phyloP scores from a whole-genome alignment of 2,113 vertebrate genomes.

The Hirundichthys speculiger region DNA sequence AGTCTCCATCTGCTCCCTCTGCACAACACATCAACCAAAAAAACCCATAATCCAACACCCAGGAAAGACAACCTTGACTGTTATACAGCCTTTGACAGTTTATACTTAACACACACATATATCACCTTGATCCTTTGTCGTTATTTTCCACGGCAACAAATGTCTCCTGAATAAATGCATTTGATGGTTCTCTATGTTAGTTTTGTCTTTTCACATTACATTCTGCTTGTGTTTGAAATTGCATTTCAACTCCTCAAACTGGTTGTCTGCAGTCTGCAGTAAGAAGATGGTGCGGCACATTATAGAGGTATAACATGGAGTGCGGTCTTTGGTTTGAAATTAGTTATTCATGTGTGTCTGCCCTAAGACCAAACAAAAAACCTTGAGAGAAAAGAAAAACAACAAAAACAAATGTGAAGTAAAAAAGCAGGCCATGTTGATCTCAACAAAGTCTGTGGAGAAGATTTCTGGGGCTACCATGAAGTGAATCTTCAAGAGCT shows the following conservation, averaged over 20 bases:
- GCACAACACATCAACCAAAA: slow-evolving; percentile 61
- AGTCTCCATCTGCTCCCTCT: slow-evolving; percentile 82
- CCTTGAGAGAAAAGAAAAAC: slow-evolving; percentile 15
- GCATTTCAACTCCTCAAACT: slow-evolving; percentile 30
- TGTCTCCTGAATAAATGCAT: slow-evolving; percentile 55
- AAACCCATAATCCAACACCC: slow-evolving; percentile 42
- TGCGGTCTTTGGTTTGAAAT: slow-evolving; percentile 26
- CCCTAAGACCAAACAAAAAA: slow-evolving; percentile 20
- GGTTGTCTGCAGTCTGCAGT: slow-evolving; percentile 41
- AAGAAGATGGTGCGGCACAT: slow-evolving; percentile 21
- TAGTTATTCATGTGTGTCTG: slow-evolving; percentile 55
- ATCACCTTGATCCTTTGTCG: slow-evolving; percentile 39
- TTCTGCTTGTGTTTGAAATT: slow-evolving; percentile 25
- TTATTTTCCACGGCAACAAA: slow-evolving; percentile 49
- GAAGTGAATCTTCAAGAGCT: slow-evolving; percentile 52
- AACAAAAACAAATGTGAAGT: slow-evolving; percentile 24
- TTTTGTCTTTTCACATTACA: slow-evolving; percentile 56
- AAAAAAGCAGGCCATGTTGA: slow-evolving; percentile 32
- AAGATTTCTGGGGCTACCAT: slow-evolving; percentile 58
- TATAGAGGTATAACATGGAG: slow-evolving; percentile 21
- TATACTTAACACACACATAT: slow-evolving; percentile 50
- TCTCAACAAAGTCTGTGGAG: slow-evolving; percentile 25
- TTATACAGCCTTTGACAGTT: slow-evolving; percentile 48
- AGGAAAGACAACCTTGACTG: slow-evolving; percentile 58
- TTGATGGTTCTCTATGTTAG: slow-evolving; percentile 36